These are phyloP conservation scores for Homarus americanus DNA, from an alignment of 1,140 invertebrate genomes.

Conservation along the genomic window DNA sequence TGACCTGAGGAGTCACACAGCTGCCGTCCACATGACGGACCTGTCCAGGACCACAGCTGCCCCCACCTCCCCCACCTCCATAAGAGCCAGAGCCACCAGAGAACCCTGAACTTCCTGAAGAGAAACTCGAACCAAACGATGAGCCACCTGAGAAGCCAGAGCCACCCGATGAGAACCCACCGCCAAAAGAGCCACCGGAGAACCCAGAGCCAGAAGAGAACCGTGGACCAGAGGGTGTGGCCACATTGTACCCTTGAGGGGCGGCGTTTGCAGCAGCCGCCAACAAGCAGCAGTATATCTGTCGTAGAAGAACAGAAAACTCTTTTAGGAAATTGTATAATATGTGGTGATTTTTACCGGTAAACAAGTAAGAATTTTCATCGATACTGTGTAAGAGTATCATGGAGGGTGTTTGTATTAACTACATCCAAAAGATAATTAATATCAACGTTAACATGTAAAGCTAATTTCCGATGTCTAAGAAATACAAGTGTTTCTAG, in stretches of 20 bases:
- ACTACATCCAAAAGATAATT: no score
- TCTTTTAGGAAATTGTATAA: neutral
- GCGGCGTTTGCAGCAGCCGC: neutral
- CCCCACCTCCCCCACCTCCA: no score
- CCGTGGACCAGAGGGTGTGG: neutral
- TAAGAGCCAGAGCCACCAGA: neutral
- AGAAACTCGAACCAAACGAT: neutral
- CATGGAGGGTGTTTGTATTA: no score
- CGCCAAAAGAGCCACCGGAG: neutral
- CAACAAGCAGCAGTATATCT: neutral
- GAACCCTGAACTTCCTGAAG: neutral
- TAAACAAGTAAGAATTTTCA: no score
- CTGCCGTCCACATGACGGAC: neutral
- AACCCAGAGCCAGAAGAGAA: neutral
- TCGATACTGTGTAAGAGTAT: no score
- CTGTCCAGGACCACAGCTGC: constrained; percentile 9
- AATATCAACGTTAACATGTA: no score
- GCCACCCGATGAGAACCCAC: neutral
- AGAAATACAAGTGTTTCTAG: no score
- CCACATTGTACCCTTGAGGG: neutral
- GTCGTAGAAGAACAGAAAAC: neutral
- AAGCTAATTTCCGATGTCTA: no score
- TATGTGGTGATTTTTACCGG: neutral
- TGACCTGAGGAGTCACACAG: constrained; percentile 33
- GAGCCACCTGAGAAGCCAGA: neutral